Conservation (phyloP, 2,113 vertebrate species). For the Clarias gariepinus region DNA sequence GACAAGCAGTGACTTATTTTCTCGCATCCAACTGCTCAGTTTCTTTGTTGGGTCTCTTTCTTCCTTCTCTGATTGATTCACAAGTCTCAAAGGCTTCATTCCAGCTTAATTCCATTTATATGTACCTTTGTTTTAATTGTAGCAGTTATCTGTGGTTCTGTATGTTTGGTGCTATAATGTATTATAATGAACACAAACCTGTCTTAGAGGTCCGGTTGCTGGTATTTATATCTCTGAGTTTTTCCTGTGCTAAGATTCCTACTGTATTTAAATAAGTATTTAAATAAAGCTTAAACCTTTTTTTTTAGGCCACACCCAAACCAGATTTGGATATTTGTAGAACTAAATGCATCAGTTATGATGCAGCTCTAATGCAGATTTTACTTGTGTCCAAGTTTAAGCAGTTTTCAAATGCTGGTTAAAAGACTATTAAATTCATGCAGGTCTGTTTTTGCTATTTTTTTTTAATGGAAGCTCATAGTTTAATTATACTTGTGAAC, state of each 20-base stretch:
- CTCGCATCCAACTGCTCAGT: not conserved
- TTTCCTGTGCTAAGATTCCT: not conserved
- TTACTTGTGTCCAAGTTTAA: not conserved
- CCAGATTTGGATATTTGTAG: not conserved
- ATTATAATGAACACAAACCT: not conserved
- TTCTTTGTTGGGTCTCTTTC: not conserved
- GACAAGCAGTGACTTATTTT: not conserved
- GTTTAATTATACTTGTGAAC: slow-evolving; percentile 21
- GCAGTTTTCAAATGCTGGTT: slow-evolving; percentile 6
- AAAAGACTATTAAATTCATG: not conserved
- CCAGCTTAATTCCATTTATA: not conserved
- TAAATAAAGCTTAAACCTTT: not conserved
- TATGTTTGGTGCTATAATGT: not conserved
- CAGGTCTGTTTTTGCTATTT: slow-evolving; percentile 2
- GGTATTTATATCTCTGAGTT: not conserved
- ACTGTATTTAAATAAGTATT: not conserved
- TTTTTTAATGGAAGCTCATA: not conserved
- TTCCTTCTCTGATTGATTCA: not conserved
- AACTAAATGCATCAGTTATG: not conserved
- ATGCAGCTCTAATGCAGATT: not conserved
- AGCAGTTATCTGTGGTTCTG: not conserved
- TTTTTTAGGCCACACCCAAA: not conserved
- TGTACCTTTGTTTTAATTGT: not conserved
- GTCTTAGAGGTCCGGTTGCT: no score
- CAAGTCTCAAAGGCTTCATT: not conserved